Percentiles rank a stretch among this genome's conserved stretches.
Evolutionary conservation across 2,797 vertebrate genomes (phyloP).

Genomic region (Vespertilio murinus): DNA sequence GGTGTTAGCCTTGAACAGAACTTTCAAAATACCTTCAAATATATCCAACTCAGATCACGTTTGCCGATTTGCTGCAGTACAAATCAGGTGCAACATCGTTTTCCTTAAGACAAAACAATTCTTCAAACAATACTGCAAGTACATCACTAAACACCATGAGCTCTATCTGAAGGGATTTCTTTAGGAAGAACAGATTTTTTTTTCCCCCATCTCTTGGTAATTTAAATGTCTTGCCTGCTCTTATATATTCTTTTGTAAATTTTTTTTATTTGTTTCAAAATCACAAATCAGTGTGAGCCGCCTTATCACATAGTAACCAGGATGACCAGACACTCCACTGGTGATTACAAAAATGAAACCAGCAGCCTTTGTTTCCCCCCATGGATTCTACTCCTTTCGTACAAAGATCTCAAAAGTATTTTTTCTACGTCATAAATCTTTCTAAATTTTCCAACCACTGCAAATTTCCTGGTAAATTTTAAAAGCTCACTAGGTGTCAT

Average conservation of each 20-base stretch:
- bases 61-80: constrained; percentile 87
- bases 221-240: constrained; percentile 91
- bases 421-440: constrained; percentile 94
- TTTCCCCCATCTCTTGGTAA: constrained; percentile 88
- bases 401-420: constrained; percentile 97
- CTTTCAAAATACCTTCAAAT: constrained; percentile 87
- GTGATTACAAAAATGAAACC: constrained; percentile 95
- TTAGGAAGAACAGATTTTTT: constrained; percentile 99
- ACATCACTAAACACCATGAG: constrained; percentile 97
- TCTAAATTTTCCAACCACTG: constrained; percentile 91
- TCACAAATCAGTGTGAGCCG: constrained; percentile 90
- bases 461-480: constrained; percentile 98
- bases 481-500: constrained; percentile 99
- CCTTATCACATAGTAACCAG: constrained; percentile 89
- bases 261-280: constrained; percentile 90
- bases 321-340: constrained; percentile 89
- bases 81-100: constrained; percentile 87
- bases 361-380: constrained; percentile 86
- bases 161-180: constrained; percentile 94
- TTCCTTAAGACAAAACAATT: constrained; percentile 92
- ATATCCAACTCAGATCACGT: constrained; percentile 84
- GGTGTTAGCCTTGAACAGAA: constrained; percentile 90
- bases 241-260: constrained; percentile 88
- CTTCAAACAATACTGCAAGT: constrained; percentile 94
- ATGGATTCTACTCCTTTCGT: constrained; percentile 90